phyloP scores from a whole-genome alignment of 2,888 invertebrate genomes.

The Phragmatobia fuliginosa region DNA sequence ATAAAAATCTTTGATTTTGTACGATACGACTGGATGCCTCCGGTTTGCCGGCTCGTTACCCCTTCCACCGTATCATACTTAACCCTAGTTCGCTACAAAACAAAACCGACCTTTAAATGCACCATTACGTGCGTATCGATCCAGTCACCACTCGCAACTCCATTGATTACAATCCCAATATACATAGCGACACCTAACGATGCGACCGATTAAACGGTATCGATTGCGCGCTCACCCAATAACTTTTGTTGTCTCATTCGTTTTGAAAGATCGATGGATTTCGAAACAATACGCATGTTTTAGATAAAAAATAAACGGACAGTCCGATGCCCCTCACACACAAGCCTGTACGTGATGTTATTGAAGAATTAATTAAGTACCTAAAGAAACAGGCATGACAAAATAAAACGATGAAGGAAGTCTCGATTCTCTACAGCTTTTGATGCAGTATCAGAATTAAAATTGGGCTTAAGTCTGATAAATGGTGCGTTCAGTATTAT shows the following conservation, averaged over 20 bases:
- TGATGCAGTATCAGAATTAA: slow-evolving; percentile 37
- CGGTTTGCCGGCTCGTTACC: slow-evolving; percentile 39
- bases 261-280: slow-evolving; percentile 25
- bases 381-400: slow-evolving; percentile 51
- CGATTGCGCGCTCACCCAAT: slow-evolving; percentile 27
- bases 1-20: slow-evolving; percentile 27
- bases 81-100: slow-evolving; percentile 43
- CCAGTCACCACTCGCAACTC: slow-evolving; percentile 44
- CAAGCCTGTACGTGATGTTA: slow-evolving; percentile 70
- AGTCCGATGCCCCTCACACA: slow-evolving; percentile 60
- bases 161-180: slow-evolving; percentile 55
- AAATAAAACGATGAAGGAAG: slow-evolving; percentile 55
- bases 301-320: slow-evolving; percentile 50
- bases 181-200: slow-evolving; percentile 54
- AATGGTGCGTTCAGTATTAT: slow-evolving; percentile 46
- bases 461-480: slow-evolving; percentile 48
- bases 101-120: slow-evolving; percentile 45
- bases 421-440: slow-evolving; percentile 51
- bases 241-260: slow-evolving; percentile 18
- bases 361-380: slow-evolving; percentile 74
- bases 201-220: slow-evolving; percentile 30
- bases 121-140: slow-evolving; percentile 66
- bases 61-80: slow-evolving; percentile 31
- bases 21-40: slow-evolving; percentile 24
- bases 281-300: slow-evolving; percentile 12